These are phyloP conservation scores for Conistra vaccinii DNA, from an alignment of 2,888 invertebrate genomes.

Conservation along the genomic window DNA sequence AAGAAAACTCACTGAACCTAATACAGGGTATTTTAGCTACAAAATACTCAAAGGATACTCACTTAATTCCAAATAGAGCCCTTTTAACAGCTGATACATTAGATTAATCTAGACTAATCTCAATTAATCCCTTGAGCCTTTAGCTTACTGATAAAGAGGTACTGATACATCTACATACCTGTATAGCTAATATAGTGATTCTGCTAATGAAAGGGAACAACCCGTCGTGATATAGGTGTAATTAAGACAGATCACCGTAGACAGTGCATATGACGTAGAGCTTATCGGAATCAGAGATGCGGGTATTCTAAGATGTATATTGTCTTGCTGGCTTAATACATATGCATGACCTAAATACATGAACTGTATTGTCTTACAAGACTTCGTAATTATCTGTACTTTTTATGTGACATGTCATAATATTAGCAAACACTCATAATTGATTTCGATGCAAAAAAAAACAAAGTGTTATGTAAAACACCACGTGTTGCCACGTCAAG, in stretches of 20 bases:
- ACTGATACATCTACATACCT: constrained; percentile 3
- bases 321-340: constrained; percentile 36
- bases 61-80: not conserved
- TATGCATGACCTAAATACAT: constrained; percentile 14
- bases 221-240: constrained; percentile 10
- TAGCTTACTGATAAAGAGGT: no score
- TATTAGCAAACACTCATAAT: no score
- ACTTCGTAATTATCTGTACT: constrained; percentile 1
- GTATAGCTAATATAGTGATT: not conserved
- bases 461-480: no score
- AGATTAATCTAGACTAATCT: constrained; percentile 15
- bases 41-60: no score
- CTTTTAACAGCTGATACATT: constrained; percentile 1
- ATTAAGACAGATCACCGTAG: constrained; percentile 42
- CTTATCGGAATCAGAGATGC: constrained; percentile 39
- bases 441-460: no score
- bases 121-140: constrained; percentile 18
- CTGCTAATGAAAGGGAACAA: constrained; percentile 25
- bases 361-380: constrained; percentile 8
- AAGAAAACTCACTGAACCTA: not conserved
- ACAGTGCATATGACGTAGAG: constrained; percentile 14
- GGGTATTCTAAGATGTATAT: constrained; percentile 28
- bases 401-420: no score
- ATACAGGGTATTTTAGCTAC: not conserved
- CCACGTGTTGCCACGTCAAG: no score